Percentiles rank a stretch among this genome's conserved stretches.
Evolutionary conservation across 2,113 vertebrate genomes (phyloP).

Genomic region (Osmerus mordax): DNA sequence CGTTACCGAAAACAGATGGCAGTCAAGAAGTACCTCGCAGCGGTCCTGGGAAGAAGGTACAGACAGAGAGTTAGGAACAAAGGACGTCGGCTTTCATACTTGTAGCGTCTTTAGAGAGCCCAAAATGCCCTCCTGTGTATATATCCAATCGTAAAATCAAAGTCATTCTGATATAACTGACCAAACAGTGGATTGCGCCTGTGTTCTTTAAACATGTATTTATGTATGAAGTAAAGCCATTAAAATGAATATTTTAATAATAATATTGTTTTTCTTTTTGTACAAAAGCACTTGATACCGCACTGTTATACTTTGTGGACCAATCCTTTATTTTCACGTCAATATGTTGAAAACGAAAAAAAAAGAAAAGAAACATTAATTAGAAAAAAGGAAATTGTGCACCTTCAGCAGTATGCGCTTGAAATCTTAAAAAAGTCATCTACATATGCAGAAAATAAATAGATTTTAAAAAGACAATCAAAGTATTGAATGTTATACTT

Average conservation of each 20-base stretch:
- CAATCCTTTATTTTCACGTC: constrained; percentile 89
- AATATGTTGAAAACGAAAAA: constrained; percentile 71
- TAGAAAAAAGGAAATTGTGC: constrained; percentile 74
- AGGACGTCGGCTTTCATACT: constrained; percentile 96
- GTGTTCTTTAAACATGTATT: constrained; percentile 99
- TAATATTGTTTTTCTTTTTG: constrained; percentile 99
- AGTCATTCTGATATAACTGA: constrained; percentile 92
- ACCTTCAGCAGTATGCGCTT: constrained; percentile 88
- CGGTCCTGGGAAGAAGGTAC: constrained; percentile 99
- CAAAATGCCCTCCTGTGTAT: constrained; percentile 75
- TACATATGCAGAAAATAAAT: constrained; percentile 88
- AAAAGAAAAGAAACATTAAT: constrained; percentile 58
- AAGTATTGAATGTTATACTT: constrained; percentile 98
- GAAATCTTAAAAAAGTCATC: constrained; percentile 90
- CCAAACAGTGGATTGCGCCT: constrained; percentile 91
- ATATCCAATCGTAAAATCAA: constrained; percentile 82
- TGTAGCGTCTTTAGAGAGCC: constrained; percentile 84
- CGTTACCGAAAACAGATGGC: constrained; percentile 99
- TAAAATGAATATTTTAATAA: constrained; percentile 99
- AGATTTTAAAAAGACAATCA: constrained; percentile 96
- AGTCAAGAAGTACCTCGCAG: constrained; percentile 99
- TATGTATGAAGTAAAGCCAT: constrained; percentile 99
- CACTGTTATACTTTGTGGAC: constrained; percentile 98
- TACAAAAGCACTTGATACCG: constrained; percentile 96
- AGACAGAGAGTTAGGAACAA: constrained; percentile 99